Conservation (phyloP, 2,113 vertebrate species). For the Melanerpes formicivorus region DNA sequence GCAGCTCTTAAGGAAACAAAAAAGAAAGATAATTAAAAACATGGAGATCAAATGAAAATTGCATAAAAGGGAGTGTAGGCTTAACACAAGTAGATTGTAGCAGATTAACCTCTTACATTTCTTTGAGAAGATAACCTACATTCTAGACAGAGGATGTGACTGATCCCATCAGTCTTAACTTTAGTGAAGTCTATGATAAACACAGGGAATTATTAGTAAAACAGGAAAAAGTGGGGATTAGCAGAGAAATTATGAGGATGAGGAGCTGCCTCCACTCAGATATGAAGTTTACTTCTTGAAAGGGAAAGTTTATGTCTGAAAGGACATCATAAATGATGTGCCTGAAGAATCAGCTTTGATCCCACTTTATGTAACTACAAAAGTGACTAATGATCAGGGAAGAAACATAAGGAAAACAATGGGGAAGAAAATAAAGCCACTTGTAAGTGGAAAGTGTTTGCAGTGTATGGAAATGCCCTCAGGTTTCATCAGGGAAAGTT, state of each 20-base stretch:
- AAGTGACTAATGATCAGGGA: not conserved
- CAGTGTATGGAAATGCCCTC: not conserved
- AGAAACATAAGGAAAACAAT: not conserved
- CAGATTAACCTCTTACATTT: constrained; percentile 53
- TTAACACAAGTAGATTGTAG: constrained; percentile 53
- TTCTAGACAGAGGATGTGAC: constrained; percentile 42
- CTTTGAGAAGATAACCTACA: constrained; percentile 50
- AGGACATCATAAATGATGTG: not conserved
- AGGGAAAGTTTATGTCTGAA: not conserved
- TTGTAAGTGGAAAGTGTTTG: not conserved
- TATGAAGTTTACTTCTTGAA: not conserved
- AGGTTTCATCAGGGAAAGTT: no score
- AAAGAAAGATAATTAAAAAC: constrained; percentile 39
- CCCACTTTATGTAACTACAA: not conserved
- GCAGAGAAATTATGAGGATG: not conserved
- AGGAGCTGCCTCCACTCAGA: not conserved
- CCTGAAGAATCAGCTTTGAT: not conserved
- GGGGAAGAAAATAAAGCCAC: not conserved
- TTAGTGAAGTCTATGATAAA: constrained; percentile 16
- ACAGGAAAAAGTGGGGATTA: constrained; percentile 27
- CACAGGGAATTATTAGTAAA: not conserved
- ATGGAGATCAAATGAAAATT: constrained; percentile 26
- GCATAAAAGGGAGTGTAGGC: constrained; percentile 5
- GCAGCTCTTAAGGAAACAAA: not conserved
- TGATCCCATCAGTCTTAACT: constrained; percentile 46